phyloP scores from a whole-genome alignment of 2,113 vertebrate species.

The Varanus salvator region DNA sequence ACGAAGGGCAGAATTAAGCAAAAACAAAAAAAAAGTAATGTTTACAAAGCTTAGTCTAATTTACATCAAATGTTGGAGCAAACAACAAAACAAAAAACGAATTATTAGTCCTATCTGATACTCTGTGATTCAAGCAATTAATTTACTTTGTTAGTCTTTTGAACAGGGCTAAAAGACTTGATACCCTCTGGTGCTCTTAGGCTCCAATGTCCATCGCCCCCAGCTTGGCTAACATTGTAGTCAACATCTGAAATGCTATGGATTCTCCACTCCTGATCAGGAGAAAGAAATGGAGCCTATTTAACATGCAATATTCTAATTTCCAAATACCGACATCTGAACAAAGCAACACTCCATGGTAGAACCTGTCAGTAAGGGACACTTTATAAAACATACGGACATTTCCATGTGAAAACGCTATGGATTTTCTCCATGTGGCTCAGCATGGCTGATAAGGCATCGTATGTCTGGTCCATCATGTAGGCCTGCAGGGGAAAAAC shows the following conservation, averaged over 20 bases:
- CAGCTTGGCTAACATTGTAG: no score
- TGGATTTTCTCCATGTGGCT: neutral
- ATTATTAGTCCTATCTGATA: neutral
- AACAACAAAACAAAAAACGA: neutral
- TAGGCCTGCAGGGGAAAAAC: neutral
- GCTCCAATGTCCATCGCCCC: no score
- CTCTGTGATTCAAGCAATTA: neutral
- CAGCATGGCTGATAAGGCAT: neutral
- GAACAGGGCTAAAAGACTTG: no score
- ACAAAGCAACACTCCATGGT: neutral
- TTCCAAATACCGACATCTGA: neutral
- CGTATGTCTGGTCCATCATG: neutral
- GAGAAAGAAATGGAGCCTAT: neutral
- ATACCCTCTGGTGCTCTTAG: no score
- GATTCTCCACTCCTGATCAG: no score
- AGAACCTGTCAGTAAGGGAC: neutral
- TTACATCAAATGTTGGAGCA: neutral
- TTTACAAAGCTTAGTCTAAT: slow-evolving; percentile 28
- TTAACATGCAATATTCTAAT: neutral
- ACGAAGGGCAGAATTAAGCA: slow-evolving; percentile 22
- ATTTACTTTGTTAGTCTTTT: neutral
- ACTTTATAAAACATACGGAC: neutral
- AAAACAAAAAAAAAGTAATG: neutral
- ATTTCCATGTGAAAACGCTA: neutral
- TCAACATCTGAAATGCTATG: no score